Base-by-base conservation (phyloP, 1,140 invertebrate species). In the Meloidogyne floridensis region DNA sequence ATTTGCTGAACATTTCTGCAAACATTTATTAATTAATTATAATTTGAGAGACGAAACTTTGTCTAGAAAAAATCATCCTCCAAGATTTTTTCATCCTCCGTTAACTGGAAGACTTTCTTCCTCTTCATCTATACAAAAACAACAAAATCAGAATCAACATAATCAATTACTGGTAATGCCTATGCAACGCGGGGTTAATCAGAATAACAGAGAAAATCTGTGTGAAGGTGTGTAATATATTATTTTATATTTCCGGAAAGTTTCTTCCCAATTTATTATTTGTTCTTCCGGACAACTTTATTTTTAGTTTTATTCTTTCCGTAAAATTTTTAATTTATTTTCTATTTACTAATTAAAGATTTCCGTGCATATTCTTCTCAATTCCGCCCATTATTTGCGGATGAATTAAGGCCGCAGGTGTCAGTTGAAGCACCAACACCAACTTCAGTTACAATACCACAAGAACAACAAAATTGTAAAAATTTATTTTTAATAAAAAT, bases 11-110 rank as follows among this genome's bases (percentile, higher is more conserved):
- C 93, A 94, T 84, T 98, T 98, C 90, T 93, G 95, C 84, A 85
- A 94, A 88, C 98, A 97, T 92, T 92, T 99, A 84, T 95, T 96
- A 89, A 95, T 99, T 72, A 98, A 97, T 2, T 98, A 96, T 91
- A 96, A 97, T 90, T 93, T 98, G 91, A 92, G 96, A 93, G 96
- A 97, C 91, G 96, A 79, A 79, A 79, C 96, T 42, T 72, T 72
- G 10, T 80, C 78, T 18, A 80, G 73, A n/a, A 71, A 43, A 51
- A 69, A 43, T 53, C 53, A 65, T 18, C 4, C 4, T n/a, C 59
- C 47, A 47, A 47, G 59, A n/a, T 65, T 65, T n/a, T 65, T 65
- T 65, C 59, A 65, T 65, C 59, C 59, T 6, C 59, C 59, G n/a
- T 18, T 79, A 65, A 59, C 13, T 70, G 59, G 43, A 32, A 18